Percentiles rank a stretch among this genome's conserved stretches.
Conservation (phyloP, 2,888 invertebrate species). For the Germaria angustata region DNA sequence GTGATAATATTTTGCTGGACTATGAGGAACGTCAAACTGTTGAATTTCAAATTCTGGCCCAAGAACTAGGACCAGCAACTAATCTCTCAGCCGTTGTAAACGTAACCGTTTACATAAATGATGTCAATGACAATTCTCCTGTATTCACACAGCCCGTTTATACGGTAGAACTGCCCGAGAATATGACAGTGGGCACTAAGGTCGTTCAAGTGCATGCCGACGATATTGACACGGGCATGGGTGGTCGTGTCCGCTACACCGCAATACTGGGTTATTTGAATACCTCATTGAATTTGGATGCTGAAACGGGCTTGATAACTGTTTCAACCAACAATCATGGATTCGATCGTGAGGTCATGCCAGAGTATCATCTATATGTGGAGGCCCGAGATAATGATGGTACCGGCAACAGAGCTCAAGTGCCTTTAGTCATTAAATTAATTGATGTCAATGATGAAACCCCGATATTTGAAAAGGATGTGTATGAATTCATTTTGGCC, state of each 20-base stretch:
- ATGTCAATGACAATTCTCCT: constrained; percentile 94
- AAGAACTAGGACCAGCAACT: constrained; percentile 88
- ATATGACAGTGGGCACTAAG: constrained; percentile 87
- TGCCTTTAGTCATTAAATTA: constrained; percentile 87
- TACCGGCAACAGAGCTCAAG: constrained; percentile 86
- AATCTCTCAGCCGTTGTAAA: constrained; percentile 87
- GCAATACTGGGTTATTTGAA: constrained; percentile 88
- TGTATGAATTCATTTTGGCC: constrained; percentile 90
- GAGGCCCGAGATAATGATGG: constrained; percentile 94
- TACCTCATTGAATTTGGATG: constrained; percentile 88
- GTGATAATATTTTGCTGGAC: constrained; percentile 90
- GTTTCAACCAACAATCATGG: constrained; percentile 87
- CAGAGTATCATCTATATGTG: constrained; percentile 88
- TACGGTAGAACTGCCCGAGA: constrained; percentile 88
- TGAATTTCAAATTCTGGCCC: constrained; percentile 88
- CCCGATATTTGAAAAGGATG: constrained; percentile 89
- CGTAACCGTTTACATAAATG: constrained; percentile 89
- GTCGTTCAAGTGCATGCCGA: constrained; percentile 88
- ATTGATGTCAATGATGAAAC: constrained; percentile 92
- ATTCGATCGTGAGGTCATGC: constrained; percentile 90
- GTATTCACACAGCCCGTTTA: constrained; percentile 88
- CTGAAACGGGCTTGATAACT: constrained; percentile 88
- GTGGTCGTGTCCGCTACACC: constrained; percentile 89
- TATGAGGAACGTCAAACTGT: constrained; percentile 90
- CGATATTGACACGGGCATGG: constrained; percentile 89